Conservation (phyloP, 1,140 invertebrate species). For the Psilanteris sp. region DNA sequence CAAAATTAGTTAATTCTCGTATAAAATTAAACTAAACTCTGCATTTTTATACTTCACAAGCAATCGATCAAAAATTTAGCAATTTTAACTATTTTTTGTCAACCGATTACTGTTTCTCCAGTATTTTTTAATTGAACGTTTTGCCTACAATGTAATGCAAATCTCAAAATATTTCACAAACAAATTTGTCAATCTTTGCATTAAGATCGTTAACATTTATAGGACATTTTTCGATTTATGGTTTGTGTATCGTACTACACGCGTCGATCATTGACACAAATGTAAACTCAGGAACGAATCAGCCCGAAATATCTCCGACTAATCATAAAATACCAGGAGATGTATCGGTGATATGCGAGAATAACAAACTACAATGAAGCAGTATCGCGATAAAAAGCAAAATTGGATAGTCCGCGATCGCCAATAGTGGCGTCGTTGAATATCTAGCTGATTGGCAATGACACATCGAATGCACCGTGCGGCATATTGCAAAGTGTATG, state of each 20-base stretch:
- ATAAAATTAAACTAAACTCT: no score
- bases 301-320: conserved; percentile 25
- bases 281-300: conserved; percentile 25
- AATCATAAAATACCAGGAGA: conserved; percentile 51
- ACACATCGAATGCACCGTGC: conserved; percentile 59
- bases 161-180: no score
- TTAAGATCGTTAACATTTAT: no score
- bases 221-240: no score
- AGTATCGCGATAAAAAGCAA: conserved; percentile 54
- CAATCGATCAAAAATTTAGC: no score
- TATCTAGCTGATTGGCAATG: conserved; percentile 66
- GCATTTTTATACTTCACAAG: no score
- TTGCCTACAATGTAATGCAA: no score
- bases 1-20: no score
- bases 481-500: conserved; percentile 60
- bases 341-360: conserved; percentile 32
- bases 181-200: no score
- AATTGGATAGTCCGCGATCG: conserved; percentile 52
- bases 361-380: conserved; percentile 50
- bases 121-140: no score
- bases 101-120: no score
- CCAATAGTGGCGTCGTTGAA: conserved; percentile 55
- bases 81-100: no score
- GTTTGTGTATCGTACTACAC: conserved; percentile 6
- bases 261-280: conserved; percentile 29